Percentiles rank a stretch among this genome's conserved stretches.
phyloP scores from a whole-genome alignment of 30 jellyfish, hydroid and myxozoan genomes.

The Aurelia coerulea region DNA sequence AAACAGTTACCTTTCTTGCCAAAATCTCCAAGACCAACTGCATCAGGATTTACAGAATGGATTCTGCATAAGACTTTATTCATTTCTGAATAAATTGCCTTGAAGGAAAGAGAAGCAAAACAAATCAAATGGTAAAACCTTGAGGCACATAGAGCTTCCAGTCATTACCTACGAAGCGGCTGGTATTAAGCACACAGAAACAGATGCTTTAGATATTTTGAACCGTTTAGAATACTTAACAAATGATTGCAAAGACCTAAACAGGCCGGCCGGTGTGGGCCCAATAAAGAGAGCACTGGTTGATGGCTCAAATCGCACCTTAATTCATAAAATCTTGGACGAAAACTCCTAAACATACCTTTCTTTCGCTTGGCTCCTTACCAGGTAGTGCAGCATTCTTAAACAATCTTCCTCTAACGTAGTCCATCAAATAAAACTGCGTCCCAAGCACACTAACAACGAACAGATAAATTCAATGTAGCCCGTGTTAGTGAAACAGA shows the following conservation, averaged over 20 bases:
- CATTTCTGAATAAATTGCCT: slow-evolving; percentile 77
- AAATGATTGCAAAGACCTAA: no score
- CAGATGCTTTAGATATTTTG: no score
- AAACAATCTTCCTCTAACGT: slow-evolving; percentile 84
- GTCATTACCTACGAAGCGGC: slow-evolving; percentile 10
- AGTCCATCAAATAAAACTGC: slow-evolving; percentile 86
- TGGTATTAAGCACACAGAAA: no score
- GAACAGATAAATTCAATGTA: not conserved
- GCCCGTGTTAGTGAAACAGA: no score
- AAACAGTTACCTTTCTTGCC: slow-evolving; percentile 79
- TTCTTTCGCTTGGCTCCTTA: slow-evolving; percentile 67
- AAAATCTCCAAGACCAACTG: slow-evolving; percentile 83
- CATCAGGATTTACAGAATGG: slow-evolving; percentile 87
- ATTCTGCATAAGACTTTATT: slow-evolving; percentile 66
- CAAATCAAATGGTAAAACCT: not conserved
- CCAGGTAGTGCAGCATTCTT: slow-evolving; percentile 63
- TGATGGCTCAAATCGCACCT: no score
- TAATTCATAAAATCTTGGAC: no score
- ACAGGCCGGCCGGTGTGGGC: no score
- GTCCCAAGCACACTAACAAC: slow-evolving; percentile 84
- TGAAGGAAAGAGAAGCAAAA: not conserved
- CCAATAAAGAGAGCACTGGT: no score
- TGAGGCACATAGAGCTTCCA: not conserved
- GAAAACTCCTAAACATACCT: slow-evolving; percentile 5
- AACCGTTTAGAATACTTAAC: no score